Evolutionary conservation across 1,140 invertebrate species (phyloP), one percentile per base, ranked within the genome.

Genomic region (Drosophila albomicans): DNA sequence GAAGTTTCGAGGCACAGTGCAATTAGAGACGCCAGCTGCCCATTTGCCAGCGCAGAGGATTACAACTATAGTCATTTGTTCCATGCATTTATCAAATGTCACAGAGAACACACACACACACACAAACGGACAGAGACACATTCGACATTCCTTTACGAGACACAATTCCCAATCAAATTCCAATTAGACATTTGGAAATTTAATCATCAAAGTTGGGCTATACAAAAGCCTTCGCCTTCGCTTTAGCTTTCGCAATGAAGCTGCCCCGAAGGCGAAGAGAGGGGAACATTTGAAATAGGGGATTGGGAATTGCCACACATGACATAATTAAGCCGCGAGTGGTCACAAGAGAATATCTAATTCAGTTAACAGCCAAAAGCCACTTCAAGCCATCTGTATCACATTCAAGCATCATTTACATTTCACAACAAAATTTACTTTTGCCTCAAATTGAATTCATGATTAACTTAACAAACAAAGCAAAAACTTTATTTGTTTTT

Each of bases 111-210:
- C 63, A 66, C 20, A 70, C 15, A 46, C 20, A 20, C 20, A 32
- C 11, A 32, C 45, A 2, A 6, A 54, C 16, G 45, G 3, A 38
- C 5, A 41, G 0, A 45, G 0, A 16, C 6, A 25, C 6, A 48
- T 25, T 25, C 7, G 35, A 8, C 15, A 30, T 5, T 2, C 30
- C 30, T 10, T 45, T 41, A 32, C 35, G 15, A 11, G 11, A 11
- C 25, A 13, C 65, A 68, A 57, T 41, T 57, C 38, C 38, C 71
- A 61, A 88, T 87, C 80, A 84, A 88, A 79, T 75, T 62, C 54
- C 45, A 88, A 82, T 87, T 84, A 79, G 54, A 80, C 77, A 75
- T 72, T 68, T 48, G 56, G 56, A 54, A 87, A 84, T 80, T 69
- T 84, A 82, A 87, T 87, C 84, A 78, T 77, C 84, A 87, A 74